phyloP scores from a whole-genome alignment of 2,113 vertebrate genomes.

The Hirundichthys speculiger region DNA sequence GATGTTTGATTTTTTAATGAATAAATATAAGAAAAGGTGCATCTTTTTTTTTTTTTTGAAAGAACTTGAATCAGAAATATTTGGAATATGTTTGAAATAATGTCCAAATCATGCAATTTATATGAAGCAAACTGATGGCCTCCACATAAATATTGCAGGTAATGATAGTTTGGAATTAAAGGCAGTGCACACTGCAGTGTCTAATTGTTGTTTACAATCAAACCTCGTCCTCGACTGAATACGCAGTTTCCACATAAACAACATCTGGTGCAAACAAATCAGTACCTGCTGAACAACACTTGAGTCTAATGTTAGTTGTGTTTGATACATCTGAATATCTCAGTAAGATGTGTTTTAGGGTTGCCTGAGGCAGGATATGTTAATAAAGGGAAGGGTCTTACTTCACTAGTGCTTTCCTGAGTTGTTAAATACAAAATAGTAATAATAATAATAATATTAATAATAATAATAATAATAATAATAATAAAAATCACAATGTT shows the following conservation, averaged over 20 bases:
- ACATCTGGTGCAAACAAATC: background rate
- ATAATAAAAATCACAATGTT: conserved; percentile 52
- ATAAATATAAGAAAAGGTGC: conserved; percentile 52
- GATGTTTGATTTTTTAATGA: conserved; percentile 27
- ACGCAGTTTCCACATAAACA: background rate
- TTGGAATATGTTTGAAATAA: conserved; percentile 13
- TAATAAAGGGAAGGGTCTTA: conserved; percentile 42
- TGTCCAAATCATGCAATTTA: background rate
- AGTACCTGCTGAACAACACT: background rate
- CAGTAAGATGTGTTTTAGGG: conserved; percentile 36
- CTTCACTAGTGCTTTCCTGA: conserved; percentile 86
- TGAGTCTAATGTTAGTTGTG: conserved; percentile 20
- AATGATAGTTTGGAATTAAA: background rate
- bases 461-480: conserved; percentile 37
- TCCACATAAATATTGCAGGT: background rate
- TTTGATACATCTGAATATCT: conserved; percentile 23
- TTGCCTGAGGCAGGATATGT: conserved; percentile 30
- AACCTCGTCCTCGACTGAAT: background rate
- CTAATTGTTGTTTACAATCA: background rate
- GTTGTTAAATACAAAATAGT: conserved; percentile 86
- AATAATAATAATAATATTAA: conserved; percentile 62
- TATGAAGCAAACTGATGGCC: too few species aligned
- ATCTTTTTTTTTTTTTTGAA: conserved; percentile 2
- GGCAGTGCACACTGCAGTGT: background rate
- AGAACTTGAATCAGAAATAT: conserved; percentile 33